Evolutionary conservation across 2,888 invertebrate species (phyloP).

Genomic region (Dascillus cervinus): DNA sequence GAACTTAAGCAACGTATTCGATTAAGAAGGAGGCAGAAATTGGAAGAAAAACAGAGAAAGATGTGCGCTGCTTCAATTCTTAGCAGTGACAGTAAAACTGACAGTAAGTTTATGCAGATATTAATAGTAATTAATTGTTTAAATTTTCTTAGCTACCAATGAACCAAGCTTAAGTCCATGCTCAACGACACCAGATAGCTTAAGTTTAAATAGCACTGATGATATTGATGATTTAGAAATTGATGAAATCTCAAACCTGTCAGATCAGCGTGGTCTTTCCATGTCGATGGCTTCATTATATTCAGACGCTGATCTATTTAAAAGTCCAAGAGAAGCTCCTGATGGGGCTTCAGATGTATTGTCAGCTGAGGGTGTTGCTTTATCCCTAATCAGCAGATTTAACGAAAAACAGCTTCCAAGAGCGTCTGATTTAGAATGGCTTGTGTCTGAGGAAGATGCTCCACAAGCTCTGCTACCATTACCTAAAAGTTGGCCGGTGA

Average conservation of each 20-base stretch:
- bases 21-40: constrained; percentile 47
- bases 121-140: constrained; percentile 1
- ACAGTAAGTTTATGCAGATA: constrained; percentile 38
- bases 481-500: constrained; percentile 62
- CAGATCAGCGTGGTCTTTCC: constrained; percentile 46
- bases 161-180: constrained; percentile 48
- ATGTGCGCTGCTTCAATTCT: constrained; percentile 30
- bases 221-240: constrained; percentile 47
- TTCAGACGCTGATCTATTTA: constrained; percentile 48
- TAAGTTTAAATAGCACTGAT: constrained; percentile 46
- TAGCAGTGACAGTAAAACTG: constrained; percentile 44
- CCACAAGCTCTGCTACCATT: constrained; percentile 71
- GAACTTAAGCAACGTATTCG: constrained; percentile 56
- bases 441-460: constrained; percentile 69
- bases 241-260: constrained; percentile 43
- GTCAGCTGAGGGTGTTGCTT: constrained; percentile 73
- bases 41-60: constrained; percentile 40
- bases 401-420: constrained; percentile 67
- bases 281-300: constrained; percentile 58
- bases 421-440: constrained; percentile 72
- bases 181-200: constrained; percentile 44
- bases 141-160: constrained; percentile 41
- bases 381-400: constrained; percentile 67
- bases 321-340: constrained; percentile 38
- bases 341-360: constrained; percentile 47